A percentile compares a stretch with the other conserved stretches of the same genome.
Evolutionary conservation across 2,113 vertebrate genomes (phyloP).

Genomic region (Dicerorhinus sumatrensis): DNA sequence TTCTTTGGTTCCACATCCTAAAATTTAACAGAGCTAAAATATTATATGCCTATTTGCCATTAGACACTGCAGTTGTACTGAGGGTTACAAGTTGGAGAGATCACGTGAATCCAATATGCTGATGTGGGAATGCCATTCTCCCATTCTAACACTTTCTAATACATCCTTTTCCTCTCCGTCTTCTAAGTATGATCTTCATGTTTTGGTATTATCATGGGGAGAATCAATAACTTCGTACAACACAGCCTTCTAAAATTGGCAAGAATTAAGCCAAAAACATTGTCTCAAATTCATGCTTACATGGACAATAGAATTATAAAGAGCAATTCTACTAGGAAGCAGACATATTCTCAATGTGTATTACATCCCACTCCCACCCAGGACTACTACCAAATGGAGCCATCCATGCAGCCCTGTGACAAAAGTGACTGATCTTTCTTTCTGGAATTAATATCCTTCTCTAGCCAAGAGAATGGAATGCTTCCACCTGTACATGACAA

Average conservation of each 20-base stretch:
- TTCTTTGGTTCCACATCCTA: conserved; percentile 30
- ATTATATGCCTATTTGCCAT: conserved; percentile 11
- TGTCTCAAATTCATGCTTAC: conserved; percentile 46
- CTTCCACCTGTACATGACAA: background rate
- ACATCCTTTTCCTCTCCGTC: background rate
- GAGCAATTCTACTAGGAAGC: background rate
- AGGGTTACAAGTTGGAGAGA: conserved; percentile 41
- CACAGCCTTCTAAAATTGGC: background rate
- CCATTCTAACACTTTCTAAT: background rate
- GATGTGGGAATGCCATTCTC: background rate
- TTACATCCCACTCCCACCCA: background rate
- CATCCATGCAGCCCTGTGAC: background rate
- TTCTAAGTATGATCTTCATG: conserved; percentile 10
- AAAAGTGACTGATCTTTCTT: background rate
- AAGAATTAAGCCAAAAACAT: conserved; percentile 51
- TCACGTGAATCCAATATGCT: background rate
- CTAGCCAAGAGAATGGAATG: background rate
- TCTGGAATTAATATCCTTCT: background rate
- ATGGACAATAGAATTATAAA: conserved; percentile 23
- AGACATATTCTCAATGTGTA: conserved; percentile 48
- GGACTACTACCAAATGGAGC: background rate
- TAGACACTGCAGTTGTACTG: conserved; percentile 31
- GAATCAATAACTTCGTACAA: conserved; percentile 20
- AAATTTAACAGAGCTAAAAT: conserved; percentile 47
- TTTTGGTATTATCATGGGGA: conserved; percentile 30